phyloP scores from a whole-genome alignment of 92 coral and sea anemone species.

The Porites lobata region DNA sequence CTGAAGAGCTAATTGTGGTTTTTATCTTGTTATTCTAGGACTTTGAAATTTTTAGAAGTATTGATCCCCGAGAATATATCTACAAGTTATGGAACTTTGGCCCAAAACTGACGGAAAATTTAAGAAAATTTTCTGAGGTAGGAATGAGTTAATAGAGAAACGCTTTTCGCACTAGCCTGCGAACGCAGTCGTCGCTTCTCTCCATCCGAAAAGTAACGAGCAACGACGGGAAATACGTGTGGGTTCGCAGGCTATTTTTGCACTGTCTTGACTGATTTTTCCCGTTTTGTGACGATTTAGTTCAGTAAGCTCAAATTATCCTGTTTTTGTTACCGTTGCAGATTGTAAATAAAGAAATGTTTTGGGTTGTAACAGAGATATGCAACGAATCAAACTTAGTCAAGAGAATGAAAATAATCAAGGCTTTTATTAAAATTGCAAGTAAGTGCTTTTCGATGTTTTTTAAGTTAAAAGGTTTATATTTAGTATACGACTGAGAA shows the following conservation, averaged over 20 bases:
- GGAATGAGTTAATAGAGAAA: background rate
- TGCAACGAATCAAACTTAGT: constrained; percentile 91
- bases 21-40: constrained; percentile 66
- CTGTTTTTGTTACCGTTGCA: constrained; percentile 40
- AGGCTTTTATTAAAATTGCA: constrained; percentile 95
- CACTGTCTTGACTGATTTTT: too few species aligned
- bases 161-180: too few species aligned
- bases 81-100: constrained; percentile 99
- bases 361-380: constrained; percentile 98
- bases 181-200: too few species aligned
- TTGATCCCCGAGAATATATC: constrained; percentile 96
- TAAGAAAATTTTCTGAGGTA: constrained; percentile 93
- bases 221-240: too few species aligned
- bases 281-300: background rate
- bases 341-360: constrained; percentile 95
- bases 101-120: constrained; percentile 86
- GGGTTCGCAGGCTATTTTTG: too few species aligned
- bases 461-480: background rate
- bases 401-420: constrained; percentile 92
- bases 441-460: constrained; percentile 71
- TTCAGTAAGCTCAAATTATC: background rate
- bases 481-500: too few species aligned
- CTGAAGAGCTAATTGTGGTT: background rate
- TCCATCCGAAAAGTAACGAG: too few species aligned
- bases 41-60: constrained; percentile 87